phyloP scores from a whole-genome alignment of 2,113 vertebrate genomes.

The Chionodraco myersi region DNA sequence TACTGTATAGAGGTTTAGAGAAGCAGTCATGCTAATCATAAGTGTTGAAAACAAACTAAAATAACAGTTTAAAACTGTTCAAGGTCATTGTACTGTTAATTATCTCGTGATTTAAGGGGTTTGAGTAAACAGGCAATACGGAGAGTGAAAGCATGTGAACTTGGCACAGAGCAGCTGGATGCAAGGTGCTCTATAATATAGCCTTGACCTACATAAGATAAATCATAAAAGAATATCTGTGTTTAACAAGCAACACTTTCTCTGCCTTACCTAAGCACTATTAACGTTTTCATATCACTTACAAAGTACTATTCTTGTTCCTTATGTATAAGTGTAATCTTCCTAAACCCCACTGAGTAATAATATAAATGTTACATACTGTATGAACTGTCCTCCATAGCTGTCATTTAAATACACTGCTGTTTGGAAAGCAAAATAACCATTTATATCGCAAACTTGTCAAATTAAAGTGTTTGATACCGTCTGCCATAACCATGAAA shows the following conservation, averaged over 20 bases:
- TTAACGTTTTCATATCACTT: slow-evolving; percentile 38
- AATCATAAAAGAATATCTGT: slow-evolving; percentile 23
- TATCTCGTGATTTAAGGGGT: background rate
- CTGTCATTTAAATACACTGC: background rate
- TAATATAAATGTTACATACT: background rate
- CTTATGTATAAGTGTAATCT: slow-evolving; percentile 6
- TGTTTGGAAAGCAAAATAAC: background rate
- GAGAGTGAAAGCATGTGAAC: background rate
- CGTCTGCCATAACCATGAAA: background rate
- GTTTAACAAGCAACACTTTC: slow-evolving; percentile 3
- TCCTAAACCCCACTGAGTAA: background rate
- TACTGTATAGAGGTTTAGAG: background rate
- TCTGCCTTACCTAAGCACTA: slow-evolving; percentile 15
- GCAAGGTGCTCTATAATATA: background rate
- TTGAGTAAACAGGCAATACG: background rate
- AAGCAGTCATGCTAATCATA: background rate
- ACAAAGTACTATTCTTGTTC: slow-evolving; percentile 14
- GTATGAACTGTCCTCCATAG: background rate
- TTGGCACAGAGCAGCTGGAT: background rate
- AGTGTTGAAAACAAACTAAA: background rate
- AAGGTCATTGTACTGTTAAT: background rate
- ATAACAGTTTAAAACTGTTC: background rate
- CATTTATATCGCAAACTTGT: background rate
- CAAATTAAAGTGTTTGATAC: slow-evolving; percentile 3
- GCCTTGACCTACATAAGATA: slow-evolving; percentile 1